These are phyloP conservation scores for Cactoblastis cactorum DNA, from an alignment of 2,888 invertebrate species.

Conservation along the genomic window DNA sequence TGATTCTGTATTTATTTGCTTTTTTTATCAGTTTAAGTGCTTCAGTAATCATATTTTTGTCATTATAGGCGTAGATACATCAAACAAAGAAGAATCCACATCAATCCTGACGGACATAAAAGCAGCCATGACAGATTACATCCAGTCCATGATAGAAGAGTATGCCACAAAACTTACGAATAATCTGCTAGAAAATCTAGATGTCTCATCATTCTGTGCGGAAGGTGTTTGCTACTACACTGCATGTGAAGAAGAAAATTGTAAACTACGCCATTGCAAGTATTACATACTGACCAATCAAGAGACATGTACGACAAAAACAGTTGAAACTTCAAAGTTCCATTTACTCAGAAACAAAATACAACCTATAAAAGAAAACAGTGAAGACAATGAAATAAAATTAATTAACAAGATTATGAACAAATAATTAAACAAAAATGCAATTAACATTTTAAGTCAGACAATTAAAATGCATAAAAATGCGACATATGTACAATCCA, in stretches of 20 bases:
- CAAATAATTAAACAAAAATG: constrained; percentile 20
- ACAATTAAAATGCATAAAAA: not conserved
- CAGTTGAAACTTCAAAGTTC: constrained; percentile 20
- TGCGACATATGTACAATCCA: not conserved
- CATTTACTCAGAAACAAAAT: constrained; percentile 25
- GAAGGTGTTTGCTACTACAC: constrained; percentile 50
- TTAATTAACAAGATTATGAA: constrained; percentile 35
- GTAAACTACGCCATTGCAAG: constrained; percentile 40
- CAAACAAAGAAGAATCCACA: constrained; percentile 16
- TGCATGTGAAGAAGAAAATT: constrained; percentile 35
- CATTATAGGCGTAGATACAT: constrained; percentile 31
- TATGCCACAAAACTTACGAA: constrained; percentile 46
- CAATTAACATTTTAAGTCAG: not conserved
- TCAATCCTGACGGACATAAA: constrained; percentile 28
- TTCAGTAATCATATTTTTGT: constrained; percentile 9
- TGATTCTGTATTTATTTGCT: no score
- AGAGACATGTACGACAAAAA: constrained; percentile 34
- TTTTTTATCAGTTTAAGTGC: no score
- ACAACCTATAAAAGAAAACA: constrained; percentile 21
- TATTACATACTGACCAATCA: constrained; percentile 42
- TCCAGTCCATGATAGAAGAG: constrained; percentile 35
- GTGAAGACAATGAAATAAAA: constrained; percentile 37
- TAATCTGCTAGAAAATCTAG: constrained; percentile 35
- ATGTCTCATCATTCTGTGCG: constrained; percentile 42
- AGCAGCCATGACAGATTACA: constrained; percentile 32